Percentiles rank a stretch among this genome's conserved stretches.
phyloP scores from a whole-genome alignment of 2,113 vertebrate genomes.

The Paedocypris sp. region DNA sequence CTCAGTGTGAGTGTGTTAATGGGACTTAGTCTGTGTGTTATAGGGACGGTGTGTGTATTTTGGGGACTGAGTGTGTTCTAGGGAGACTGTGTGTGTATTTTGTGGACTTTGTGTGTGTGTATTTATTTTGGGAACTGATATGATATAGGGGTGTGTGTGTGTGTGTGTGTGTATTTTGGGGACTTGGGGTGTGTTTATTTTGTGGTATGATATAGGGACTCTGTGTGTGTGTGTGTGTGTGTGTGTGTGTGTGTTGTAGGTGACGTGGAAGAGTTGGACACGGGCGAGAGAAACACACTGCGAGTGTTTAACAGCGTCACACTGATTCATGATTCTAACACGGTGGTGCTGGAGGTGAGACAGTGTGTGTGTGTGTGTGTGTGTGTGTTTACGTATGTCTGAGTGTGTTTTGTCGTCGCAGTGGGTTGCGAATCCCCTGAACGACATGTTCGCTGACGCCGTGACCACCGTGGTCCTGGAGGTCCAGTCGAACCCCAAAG shows the following conservation, averaged over 20 bases:
- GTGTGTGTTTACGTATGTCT: too few species aligned
- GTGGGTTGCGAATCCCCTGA: constrained; percentile 93
- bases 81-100: neutral
- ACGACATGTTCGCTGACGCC: constrained; percentile 94
- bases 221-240: neutral
- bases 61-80: neutral
- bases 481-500: constrained; percentile 91
- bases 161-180: too few species aligned
- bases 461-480: constrained; percentile 88
- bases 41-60: too few species aligned
- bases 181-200: too few species aligned
- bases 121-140: too few species aligned
- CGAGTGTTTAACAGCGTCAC: constrained; percentile 87
- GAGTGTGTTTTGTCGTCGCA: constrained; percentile 47
- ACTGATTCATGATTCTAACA: constrained; percentile 78
- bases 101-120: too few species aligned
- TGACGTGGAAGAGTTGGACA: constrained; percentile 90
- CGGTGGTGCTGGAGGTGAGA: constrained; percentile 87
- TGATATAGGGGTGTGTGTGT: too few species aligned
- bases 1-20: too few species aligned
- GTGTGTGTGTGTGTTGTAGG: constrained; percentile 53
- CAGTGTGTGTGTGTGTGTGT: neutral
- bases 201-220: too few species aligned
- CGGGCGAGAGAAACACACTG: constrained; percentile 78
- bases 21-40: too few species aligned